These are phyloP conservation scores for Cheilosia vernalis DNA, from an alignment of 2,888 invertebrate genomes.

Conservation along the genomic window DNA sequence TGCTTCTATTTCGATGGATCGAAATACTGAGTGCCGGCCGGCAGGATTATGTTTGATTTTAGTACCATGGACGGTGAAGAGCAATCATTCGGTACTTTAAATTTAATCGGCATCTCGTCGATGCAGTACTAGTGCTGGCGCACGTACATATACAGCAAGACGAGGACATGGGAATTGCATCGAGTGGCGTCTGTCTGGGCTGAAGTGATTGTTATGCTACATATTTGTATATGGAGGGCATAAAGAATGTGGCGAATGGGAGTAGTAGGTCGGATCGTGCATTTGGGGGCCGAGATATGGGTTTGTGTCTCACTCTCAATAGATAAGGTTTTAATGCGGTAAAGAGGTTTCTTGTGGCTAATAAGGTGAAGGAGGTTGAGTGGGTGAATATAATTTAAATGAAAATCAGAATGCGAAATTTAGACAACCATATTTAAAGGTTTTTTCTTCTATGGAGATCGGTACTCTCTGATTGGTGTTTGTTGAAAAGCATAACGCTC, in stretches of 20 bases:
- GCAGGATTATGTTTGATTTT: slow-evolving; percentile 30
- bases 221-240: not conserved
- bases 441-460: too few relatives aligned
- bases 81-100: slow-evolving; percentile 60
- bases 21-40: slow-evolving; percentile 14
- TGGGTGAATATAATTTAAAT: not conserved
- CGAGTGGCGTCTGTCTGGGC: slow-evolving; percentile 33
- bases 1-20: not conserved
- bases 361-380: not conserved
- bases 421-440: too few relatives aligned
- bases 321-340: slow-evolving; percentile 44
- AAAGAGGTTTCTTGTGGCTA: not conserved
- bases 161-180: slow-evolving; percentile 11
- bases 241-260: slow-evolving; percentile 25
- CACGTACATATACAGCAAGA: slow-evolving; percentile 2
- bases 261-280: slow-evolving; percentile 43
- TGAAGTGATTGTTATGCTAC: slow-evolving; percentile 28
- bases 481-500: too few relatives aligned
- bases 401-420: not conserved
- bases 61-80: slow-evolving; percentile 32
- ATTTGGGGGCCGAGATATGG: not conserved
- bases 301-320: slow-evolving; percentile 42
- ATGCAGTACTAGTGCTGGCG: slow-evolving; percentile 23
- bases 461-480: too few relatives aligned
- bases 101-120: slow-evolving; percentile 48